Evolutionary conservation across 2,113 vertebrate genomes (phyloP), one percentile per base, ranked within the genome.

Genomic region (Lagenorhynchus albirostris): DNA sequence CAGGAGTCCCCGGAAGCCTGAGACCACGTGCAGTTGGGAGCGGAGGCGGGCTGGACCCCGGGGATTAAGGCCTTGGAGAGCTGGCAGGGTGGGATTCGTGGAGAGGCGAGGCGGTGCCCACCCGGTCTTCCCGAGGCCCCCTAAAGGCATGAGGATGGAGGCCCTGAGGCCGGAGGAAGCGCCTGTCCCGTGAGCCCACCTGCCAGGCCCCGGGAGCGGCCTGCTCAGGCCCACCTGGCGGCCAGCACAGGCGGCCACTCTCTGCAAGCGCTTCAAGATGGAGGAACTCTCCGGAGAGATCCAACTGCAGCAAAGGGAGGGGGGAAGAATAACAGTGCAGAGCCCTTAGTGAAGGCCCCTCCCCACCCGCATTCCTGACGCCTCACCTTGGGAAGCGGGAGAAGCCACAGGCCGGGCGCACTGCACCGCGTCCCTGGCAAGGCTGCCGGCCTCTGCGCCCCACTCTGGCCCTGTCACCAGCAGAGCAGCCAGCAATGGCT

Each of bases 361-460:
- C 15, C 25, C 14, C 29, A 23, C 55, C 82, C 15, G 8, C 86
- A 33, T 38, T 20, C 17, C 79, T 50, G 23, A 8, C 0, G 17
- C n/a, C 44, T 26, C 4, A 8, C 58, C 33, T 8, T 0, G 11
- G 50, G 6, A 67, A 8, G 0, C 0, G 0, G 23, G n/a, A 53
- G 81, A 71, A 77, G 18, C 74, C 67, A 20, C 60, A 71, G 62
- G 58, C 29, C 14, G 10, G 38, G 3, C 8, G n/a, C 44, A 3
- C 65, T 0, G 0, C 7, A 36, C 8, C 10, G 4, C 20, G 21
- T 3, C 41, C 2, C 55, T 8, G 60, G 13, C 5, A 13, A 9
- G 11, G 29, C 44, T 6, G n/a, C 12, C 1, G 5, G 47, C 38
- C 17, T 13, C 0, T 15, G 20, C 38, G 21, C 23, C 36, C 15